Evolutionary conservation across 2,888 invertebrate species (phyloP).

Genomic region (Syrphus vitripennis): DNA sequence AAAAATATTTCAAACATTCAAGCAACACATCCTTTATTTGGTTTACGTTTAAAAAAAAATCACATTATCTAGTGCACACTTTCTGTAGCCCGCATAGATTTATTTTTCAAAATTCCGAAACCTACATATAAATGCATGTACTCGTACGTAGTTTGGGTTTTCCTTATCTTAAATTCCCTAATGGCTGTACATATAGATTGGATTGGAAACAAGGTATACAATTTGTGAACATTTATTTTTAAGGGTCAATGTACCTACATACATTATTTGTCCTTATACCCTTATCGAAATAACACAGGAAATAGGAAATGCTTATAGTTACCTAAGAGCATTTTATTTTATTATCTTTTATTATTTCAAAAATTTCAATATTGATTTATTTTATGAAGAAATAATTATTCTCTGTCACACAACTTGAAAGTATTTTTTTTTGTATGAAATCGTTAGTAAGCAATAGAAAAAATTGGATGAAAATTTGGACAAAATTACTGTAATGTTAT

Average conservation of each 20-base stretch:
- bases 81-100: background rate
- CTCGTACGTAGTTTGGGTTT: too few relatives aligned
- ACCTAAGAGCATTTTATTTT: too few relatives aligned
- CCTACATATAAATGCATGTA: background rate
- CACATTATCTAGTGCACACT: background rate
- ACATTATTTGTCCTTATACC: background rate
- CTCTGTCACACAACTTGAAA: background rate
- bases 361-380: conserved; percentile 3
- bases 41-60: background rate
- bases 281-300: conserved; percentile 1
- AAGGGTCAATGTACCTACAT: background rate
- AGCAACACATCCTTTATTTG: background rate
- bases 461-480: background rate
- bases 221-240: background rate
- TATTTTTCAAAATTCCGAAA: background rate
- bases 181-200: too few relatives aligned
- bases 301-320: conserved; percentile 1
- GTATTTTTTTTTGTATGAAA: background rate
- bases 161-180: conserved; percentile 12
- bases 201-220: conserved; percentile 11
- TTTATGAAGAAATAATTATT: background rate
- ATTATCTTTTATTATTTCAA: background rate
- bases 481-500: too few relatives aligned
- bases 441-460: background rate
- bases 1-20: background rate